Evolutionary conservation across 2,888 invertebrate species (phyloP), one percentile per base, ranked within the genome.

Genomic region (Byasa hedistus): DNA sequence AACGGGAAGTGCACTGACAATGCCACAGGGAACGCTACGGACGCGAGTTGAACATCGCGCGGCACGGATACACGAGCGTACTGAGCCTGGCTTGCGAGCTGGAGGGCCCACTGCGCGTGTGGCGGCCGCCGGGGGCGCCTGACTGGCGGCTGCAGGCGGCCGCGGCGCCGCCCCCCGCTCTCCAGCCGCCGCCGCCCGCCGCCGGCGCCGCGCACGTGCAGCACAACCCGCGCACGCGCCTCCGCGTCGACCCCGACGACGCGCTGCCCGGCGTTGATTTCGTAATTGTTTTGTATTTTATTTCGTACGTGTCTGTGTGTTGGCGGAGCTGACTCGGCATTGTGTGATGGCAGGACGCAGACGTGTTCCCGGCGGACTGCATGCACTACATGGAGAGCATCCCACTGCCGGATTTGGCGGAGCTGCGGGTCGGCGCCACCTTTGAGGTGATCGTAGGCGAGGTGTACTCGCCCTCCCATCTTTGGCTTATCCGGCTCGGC

Each of bases 401-500:
- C 67, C 83, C 85, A 62, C 1, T 69, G 24, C 66, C 68, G 76
- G 10, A 72, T 58, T 73, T 81, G 72, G 69, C 51, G 22, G 82
- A 27, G 61, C 68, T 81, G 70, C 56, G 7, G 39, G 68, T 75
- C 48, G 87, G 85, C 56, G 78, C 73, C 69, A 77, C 81, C 83
- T 73, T 92, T 10, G 87, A 89, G 73, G 84, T 93, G 61, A 73
- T 81, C 27, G 83, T 93, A 57, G 91, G 85, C 21, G 93, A 89
- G 83, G 88, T 93, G 70, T 93, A 93, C 82, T 93, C 93, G 71
- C 91, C 92, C 55, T 91, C 92, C 32, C 93, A 93, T 80, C 92
- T 93, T 81, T 93, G 93, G 93, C 74, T 93, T 70, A 82, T 88
- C 71, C 84, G 89, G 19, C 84, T 86, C 65, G 86, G 86, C 0